These are phyloP conservation scores for Caradrina clavipalpis DNA, from an alignment of 2,888 invertebrate species.

Conservation along the genomic window DNA sequence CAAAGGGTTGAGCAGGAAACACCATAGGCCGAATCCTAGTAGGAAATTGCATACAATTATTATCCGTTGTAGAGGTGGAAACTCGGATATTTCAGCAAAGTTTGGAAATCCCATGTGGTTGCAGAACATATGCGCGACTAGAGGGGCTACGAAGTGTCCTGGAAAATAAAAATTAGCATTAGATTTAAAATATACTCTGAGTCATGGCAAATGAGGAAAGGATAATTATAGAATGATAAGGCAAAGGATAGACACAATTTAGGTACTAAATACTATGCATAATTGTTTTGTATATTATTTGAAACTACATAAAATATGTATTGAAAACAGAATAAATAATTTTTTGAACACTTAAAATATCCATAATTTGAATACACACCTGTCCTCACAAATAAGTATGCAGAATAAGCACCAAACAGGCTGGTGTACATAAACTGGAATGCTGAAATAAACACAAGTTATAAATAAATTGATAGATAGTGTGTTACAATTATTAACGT, in stretches of 20 bases:
- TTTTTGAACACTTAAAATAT: not conserved
- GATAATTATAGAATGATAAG: not conserved
- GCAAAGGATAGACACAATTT: not conserved
- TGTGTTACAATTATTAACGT: not conserved
- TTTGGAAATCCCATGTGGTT: slow-evolving; percentile 99
- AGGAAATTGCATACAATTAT: slow-evolving; percentile 93
- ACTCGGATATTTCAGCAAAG: slow-evolving; percentile 91
- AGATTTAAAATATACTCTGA: not conserved
- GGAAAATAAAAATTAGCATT: slow-evolving; percentile 61
- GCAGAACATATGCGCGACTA: slow-evolving; percentile 98
- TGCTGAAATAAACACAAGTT: slow-evolving; percentile 84
- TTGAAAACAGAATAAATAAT: not conserved
- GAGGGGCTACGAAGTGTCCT: slow-evolving; percentile 97
- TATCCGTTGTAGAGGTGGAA: slow-evolving; percentile 88
- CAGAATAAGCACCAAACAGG: slow-evolving; percentile 98
- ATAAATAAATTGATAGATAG: not conserved
- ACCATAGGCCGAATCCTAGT: slow-evolving; percentile 95
- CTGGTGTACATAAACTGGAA: slow-evolving; percentile 98
- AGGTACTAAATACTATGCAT: not conserved
- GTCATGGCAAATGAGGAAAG: not conserved
- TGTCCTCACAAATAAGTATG: slow-evolving; percentile 97
- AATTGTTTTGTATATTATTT: too few species aligned
- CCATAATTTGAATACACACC: slow-evolving; percentile 83
- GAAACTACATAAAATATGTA: not conserved
- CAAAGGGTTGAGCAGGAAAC: slow-evolving; percentile 93